A percentile compares a stretch with the other conserved stretches of the same genome.
Evolutionary conservation across 2,797 vertebrate species (phyloP).

Genomic region (Clarias pachynema): DNA sequence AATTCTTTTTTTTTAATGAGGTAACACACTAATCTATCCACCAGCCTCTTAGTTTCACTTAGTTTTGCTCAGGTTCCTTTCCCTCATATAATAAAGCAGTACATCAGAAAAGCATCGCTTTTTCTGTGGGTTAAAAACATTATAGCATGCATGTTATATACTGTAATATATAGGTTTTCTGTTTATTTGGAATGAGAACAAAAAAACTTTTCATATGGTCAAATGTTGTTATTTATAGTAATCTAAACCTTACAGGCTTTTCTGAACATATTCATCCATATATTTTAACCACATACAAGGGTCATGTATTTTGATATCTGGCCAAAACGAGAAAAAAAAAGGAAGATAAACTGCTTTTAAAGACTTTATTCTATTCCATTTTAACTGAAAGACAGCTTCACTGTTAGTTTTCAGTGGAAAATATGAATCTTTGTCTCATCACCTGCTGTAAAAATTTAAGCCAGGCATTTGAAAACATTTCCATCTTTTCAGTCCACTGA

Average conservation of each 20-base stretch:
- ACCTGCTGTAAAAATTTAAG: too few species aligned
- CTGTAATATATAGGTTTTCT: not conserved
- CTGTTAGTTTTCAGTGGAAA: too few species aligned
- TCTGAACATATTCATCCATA: not conserved
- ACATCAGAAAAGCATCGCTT: not conserved
- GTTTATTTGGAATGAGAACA: not conserved
- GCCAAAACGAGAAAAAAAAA: not conserved
- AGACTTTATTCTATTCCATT: not conserved
- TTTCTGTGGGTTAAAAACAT: slow-evolving; percentile 38
- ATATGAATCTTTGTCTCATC: too few species aligned
- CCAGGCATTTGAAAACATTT: too few species aligned
- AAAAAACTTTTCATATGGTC: slow-evolving; percentile 1
- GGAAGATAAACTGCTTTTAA: too few species aligned
- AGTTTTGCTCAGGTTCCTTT: not conserved
- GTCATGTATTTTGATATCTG: not conserved
- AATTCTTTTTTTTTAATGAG: not conserved
- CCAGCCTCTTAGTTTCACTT: not conserved
- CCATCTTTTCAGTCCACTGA: too few species aligned
- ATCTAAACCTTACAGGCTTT: not conserved
- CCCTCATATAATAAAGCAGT: not conserved
- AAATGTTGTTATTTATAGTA: not conserved
- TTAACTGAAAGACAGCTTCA: not conserved
- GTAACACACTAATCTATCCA: not conserved
- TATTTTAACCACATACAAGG: not conserved
- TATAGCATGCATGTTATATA: slow-evolving; percentile 41